These are phyloP conservation scores for Epirrhoe alternata DNA, from an alignment of 2,888 invertebrate genomes.

Conservation along the genomic window DNA sequence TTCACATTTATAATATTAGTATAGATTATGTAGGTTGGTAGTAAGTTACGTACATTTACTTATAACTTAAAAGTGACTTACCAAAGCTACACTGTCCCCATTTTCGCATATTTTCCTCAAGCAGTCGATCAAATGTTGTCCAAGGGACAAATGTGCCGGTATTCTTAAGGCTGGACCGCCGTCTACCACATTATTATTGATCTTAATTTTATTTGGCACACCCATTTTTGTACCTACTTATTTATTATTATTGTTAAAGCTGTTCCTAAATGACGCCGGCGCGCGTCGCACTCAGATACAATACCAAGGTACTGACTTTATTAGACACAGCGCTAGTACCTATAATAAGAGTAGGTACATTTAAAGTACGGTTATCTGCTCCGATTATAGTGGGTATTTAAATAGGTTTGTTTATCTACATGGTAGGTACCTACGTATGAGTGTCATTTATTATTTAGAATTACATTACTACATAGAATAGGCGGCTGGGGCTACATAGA, in stretches of 20 bases:
- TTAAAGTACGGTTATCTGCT: background rate
- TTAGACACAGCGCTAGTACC: too few relatives aligned
- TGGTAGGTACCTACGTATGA: too few relatives aligned
- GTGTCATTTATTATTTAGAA: too few relatives aligned
- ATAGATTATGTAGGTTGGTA: too few relatives aligned
- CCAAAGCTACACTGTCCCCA: conserved; percentile 57
- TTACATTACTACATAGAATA: too few relatives aligned
- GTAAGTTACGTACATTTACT: background rate
- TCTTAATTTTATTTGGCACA: conserved; percentile 55
- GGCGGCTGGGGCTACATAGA: too few relatives aligned
- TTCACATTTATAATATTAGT: too few relatives aligned
- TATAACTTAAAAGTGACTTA: conserved; percentile 45
- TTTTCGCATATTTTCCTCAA: conserved; percentile 49
- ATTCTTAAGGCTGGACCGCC: conserved; percentile 58
- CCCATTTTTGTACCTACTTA: background rate
- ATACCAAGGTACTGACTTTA: too few relatives aligned
- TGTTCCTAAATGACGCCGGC: background rate
- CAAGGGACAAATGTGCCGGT: conserved; percentile 65
- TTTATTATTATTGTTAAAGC: background rate
- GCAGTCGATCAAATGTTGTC: conserved; percentile 62
- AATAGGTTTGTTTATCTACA: too few relatives aligned
- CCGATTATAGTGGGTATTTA: too few relatives aligned
- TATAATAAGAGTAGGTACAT: background rate
- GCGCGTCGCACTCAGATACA: background rate
- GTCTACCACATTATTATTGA: conserved; percentile 63